These are phyloP conservation scores for Bergia sp. DNA, from an alignment of 92 coral and sea anemone genomes.

Conservation along the genomic window DNA sequence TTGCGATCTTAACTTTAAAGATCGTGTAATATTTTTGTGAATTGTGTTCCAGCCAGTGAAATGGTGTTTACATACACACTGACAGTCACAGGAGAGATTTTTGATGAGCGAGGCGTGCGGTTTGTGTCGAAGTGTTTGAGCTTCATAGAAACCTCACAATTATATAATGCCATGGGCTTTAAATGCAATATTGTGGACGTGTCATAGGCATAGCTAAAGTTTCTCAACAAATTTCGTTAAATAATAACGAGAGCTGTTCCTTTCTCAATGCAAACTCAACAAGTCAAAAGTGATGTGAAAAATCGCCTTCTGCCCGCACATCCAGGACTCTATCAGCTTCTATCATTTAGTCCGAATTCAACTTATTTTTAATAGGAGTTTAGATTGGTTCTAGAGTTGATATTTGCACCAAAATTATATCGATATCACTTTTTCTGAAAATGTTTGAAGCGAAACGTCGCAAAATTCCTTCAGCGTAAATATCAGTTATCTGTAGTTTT, in stretches of 20 bases:
- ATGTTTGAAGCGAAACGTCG: not conserved
- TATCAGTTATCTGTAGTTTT: not conserved
- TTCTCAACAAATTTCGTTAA: not conserved
- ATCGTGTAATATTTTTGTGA: not conserved
- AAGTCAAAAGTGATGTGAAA: not conserved
- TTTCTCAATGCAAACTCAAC: not conserved
- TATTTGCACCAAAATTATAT: not conserved
- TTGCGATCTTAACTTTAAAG: not conserved
- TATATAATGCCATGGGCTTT: too few relatives aligned
- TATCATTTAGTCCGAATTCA: not conserved
- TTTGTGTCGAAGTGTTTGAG: conserved; percentile 2
- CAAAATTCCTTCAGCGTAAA: not conserved
- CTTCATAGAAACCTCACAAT: not conserved
- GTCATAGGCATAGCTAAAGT: not conserved
- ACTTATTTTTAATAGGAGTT: not conserved
- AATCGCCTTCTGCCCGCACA: not conserved
- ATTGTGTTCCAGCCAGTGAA: not conserved
- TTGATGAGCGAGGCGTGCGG: not conserved
- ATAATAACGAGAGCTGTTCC: not conserved
- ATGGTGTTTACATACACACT: not conserved
- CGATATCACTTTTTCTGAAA: not conserved
- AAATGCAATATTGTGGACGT: not conserved
- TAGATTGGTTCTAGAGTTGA: not conserved
- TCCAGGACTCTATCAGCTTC: not conserved
- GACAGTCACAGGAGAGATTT: conserved; percentile 4